phyloP scores from a whole-genome alignment of 1,140 invertebrate genomes.

The Microplitis mediator region DNA sequence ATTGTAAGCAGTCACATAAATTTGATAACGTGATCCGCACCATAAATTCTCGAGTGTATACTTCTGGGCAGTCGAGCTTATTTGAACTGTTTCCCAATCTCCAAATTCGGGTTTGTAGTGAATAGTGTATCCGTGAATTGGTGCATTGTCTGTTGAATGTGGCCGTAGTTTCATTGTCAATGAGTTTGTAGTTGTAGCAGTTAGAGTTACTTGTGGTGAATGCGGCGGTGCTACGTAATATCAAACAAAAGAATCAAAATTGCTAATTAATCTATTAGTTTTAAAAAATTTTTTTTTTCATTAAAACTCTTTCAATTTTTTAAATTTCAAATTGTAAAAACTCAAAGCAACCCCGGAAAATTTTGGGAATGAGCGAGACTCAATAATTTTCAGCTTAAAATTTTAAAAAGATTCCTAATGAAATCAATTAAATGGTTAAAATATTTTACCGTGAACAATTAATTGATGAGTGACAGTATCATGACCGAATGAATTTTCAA shows the following conservation, averaged over 20 bases:
- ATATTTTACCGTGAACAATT: constrained; percentile 76
- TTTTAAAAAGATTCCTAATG: not conserved
- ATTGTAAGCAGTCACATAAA: constrained; percentile 90
- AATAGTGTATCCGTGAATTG: constrained; percentile 86
- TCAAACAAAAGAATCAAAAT: not conserved
- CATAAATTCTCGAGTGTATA: constrained; percentile 85
- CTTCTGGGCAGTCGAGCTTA: constrained; percentile 75
- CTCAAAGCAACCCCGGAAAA: no score
- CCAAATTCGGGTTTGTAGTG: constrained; percentile 93
- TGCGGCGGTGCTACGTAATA: constrained; percentile 75
- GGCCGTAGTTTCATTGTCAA: constrained; percentile 81
- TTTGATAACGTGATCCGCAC: constrained; percentile 90
- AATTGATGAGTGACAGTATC: constrained; percentile 90
- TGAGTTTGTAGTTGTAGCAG: constrained; percentile 83
- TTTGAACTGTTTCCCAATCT: constrained; percentile 87
- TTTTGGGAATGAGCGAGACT: no score
- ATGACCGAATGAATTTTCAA: constrained; percentile 90
- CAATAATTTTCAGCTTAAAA: no score
- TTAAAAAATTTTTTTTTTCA: no score
- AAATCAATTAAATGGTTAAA: not conserved
- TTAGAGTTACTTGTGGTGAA: constrained; percentile 78
- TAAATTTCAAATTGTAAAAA: no score
- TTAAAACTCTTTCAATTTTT: no score
- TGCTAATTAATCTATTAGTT: no score
- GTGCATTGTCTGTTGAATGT: constrained; percentile 74